Conservation (phyloP, 2,113 vertebrate genomes). For the Collichthys lucidus region DNA sequence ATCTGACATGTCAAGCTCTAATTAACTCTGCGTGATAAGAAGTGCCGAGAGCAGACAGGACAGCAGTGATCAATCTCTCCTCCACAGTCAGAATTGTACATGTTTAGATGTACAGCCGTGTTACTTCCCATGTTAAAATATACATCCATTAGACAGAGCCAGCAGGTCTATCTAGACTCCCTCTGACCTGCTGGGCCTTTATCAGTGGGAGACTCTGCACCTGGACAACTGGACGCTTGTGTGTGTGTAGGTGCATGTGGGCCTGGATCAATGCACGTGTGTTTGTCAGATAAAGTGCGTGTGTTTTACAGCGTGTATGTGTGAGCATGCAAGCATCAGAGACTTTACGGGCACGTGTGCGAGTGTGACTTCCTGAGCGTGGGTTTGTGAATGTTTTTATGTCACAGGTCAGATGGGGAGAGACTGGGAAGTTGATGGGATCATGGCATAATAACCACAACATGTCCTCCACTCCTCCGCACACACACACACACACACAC, state of each 20-base stretch:
- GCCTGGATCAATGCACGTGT: slow-evolving; percentile 27
- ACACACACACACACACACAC: slow-evolving; percentile 28
- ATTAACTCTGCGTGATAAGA: slow-evolving; percentile 65
- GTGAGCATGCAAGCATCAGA: background rate
- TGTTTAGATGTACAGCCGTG: slow-evolving; percentile 74
- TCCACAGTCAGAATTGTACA: slow-evolving; percentile 61
- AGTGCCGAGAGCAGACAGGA: slow-evolving; percentile 27
- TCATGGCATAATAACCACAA: slow-evolving; percentile 66
- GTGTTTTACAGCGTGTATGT: background rate
- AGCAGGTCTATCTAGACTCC: slow-evolving; percentile 36
- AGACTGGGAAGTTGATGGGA: slow-evolving; percentile 61
- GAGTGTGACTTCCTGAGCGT: slow-evolving; percentile 36
- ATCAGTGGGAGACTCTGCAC: slow-evolving; percentile 73
- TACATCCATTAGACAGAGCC: slow-evolving; percentile 54
- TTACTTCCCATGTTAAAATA: slow-evolving; percentile 74
- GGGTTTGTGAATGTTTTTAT: slow-evolving; percentile 49
- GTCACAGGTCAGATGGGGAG: slow-evolving; percentile 65
- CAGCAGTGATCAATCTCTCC: slow-evolving; percentile 60
- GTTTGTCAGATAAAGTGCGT: background rate
- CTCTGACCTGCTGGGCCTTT: slow-evolving; percentile 63
- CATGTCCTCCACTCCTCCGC: slow-evolving; percentile 17
- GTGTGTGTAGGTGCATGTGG: background rate
- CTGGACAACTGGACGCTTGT: slow-evolving; percentile 48
- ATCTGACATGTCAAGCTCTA: slow-evolving; percentile 39
- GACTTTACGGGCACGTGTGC: background rate